Base-by-base conservation (phyloP, 2,797 vertebrate species). In the Arnoldichthys spilopterus region DNA sequence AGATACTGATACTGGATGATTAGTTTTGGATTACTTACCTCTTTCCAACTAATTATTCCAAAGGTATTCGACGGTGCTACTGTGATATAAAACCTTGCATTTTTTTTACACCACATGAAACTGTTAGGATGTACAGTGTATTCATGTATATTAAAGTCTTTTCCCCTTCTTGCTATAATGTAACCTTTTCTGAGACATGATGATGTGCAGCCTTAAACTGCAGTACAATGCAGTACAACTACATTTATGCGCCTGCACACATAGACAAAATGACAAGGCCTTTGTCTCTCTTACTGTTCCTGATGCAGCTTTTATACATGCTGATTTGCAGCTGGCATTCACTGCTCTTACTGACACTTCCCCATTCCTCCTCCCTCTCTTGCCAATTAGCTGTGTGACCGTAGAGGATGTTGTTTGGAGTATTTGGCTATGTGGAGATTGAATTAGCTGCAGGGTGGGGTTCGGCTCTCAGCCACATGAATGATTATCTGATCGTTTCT, bases 391-490 rank as follows among this genome's bases (percentile, higher is more conserved):
- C 91, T 92, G 83, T 86, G 88, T 90, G 91, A 88, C 91, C 90
- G 91, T 93, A 93, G 93, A 93, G 90, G 92, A 92, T 94, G 91
- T 91, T 93, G 90, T 93, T 93, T 93, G 91, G 87, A 87, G 82
- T 93, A 93, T 94, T 94, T 92, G 87, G 88, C 90, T 93, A 90
- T 92, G 90, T 93, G 92, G 80, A 86, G 90, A 93, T 93, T 93
- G 91, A 93, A 93, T 93, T 94, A 94, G 91, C 87, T 89, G 86
- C 86, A 78, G 83, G 83, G 83, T 83, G 81, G 79, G 79, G 81
- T 79, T 81, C 16, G 37, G 64, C 74, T 83, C 66, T 72, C 61
- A 77, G 77, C 58, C 1, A 78, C 72, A 62, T 83, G 82, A 83
- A 79, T 84, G 77, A 86, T 87, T 88, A 86, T 84, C 84, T 82